A percentile compares a stretch with the other conserved stretches of the same genome.
phyloP scores from a whole-genome alignment of 2,113 vertebrate species.

The Ophthalmolycus amberensis region DNA sequence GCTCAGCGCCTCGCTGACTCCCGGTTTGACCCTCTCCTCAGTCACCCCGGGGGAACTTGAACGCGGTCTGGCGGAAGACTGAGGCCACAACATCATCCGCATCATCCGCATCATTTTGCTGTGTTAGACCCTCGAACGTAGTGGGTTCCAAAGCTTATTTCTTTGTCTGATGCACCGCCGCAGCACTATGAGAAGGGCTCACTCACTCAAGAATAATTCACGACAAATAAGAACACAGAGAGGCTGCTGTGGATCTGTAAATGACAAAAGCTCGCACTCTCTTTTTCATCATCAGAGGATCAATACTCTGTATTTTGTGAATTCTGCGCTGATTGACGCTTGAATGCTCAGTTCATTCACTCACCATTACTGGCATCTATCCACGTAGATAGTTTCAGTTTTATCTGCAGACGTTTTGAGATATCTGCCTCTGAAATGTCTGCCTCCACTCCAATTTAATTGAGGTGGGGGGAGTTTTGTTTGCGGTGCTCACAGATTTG shows the following conservation, averaged over 20 bases:
- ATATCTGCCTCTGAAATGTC: not conserved
- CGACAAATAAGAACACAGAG: slow-evolving; percentile 1
- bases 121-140: not conserved
- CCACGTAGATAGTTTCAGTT: not conserved
- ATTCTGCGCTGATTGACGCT: not conserved
- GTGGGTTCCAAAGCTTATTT: not conserved
- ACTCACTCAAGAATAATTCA: slow-evolving; percentile 11
- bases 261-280: not conserved
- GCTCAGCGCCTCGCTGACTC: slow-evolving; percentile 48
- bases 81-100: slow-evolving; percentile 15
- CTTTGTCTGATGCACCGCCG: not conserved
- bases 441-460: not conserved
- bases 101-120: slow-evolving; percentile 3
- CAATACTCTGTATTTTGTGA: not conserved
- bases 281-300: not conserved
- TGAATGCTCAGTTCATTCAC: not conserved
- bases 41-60: slow-evolving; percentile 44
- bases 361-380: not conserved
- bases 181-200: not conserved
- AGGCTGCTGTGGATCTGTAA: not conserved
- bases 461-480: not conserved
- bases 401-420: not conserved
- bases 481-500: not conserved
- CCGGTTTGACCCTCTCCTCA: slow-evolving; percentile 36
- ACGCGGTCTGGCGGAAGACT: slow-evolving; percentile 21